Conservation (phyloP, 1,140 invertebrate genomes). For the Coelopa frigida region DNA sequence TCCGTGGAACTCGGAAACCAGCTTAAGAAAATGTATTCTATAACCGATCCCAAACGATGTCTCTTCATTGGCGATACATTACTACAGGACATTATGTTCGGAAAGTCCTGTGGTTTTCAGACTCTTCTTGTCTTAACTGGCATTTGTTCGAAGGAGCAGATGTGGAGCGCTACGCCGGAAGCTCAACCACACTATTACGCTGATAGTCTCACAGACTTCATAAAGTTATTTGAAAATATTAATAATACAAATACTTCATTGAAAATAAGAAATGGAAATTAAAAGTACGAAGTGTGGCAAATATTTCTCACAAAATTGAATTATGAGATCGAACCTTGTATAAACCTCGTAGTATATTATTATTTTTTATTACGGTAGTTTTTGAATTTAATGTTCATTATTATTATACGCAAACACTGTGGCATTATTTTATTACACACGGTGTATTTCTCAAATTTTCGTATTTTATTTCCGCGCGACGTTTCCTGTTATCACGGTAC, state of each 20-base stretch:
- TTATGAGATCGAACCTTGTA: too few species aligned
- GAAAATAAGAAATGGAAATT: too few species aligned
- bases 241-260: neutral
- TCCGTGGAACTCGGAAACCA: conserved; percentile 46
- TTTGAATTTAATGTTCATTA: too few species aligned
- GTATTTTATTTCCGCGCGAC: too few species aligned
- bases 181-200: conserved; percentile 47
- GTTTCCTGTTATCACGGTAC: too few species aligned
- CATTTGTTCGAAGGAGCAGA: conserved; percentile 41
- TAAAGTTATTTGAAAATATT: conserved; percentile 22
- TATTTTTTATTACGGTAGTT: too few species aligned
- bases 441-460: too few species aligned
- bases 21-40: conserved; percentile 43
- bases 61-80: conserved; percentile 57
- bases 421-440: too few species aligned
- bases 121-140: conserved; percentile 50
- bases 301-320: too few species aligned
- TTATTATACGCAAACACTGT: too few species aligned
- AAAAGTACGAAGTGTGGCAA: too few species aligned
- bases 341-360: too few species aligned
- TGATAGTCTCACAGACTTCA: conserved; percentile 33
- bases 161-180: conserved; percentile 23
- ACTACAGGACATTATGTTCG: conserved; percentile 52
- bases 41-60: conserved; percentile 48
- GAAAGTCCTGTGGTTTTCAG: conserved; percentile 48